Percentiles rank a stretch among this genome's conserved stretches.
Conservation (phyloP, 2,113 vertebrate species). For the Platysternon megacephalum region DNA sequence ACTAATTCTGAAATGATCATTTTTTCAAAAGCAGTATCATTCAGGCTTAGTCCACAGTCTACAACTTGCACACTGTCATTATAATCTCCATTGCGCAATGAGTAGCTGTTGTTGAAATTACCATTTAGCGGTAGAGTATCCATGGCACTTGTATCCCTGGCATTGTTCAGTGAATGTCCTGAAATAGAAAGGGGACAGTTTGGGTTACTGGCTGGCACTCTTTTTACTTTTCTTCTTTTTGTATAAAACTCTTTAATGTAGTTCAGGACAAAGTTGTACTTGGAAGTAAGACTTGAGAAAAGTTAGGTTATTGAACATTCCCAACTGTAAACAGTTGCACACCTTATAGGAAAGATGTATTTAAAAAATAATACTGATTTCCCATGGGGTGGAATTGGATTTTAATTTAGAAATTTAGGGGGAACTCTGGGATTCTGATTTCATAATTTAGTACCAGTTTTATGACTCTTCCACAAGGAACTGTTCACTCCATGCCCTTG, state of each 20-base stretch:
- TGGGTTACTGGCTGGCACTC: constrained; percentile 46
- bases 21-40: constrained; percentile 98
- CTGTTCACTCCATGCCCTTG: constrained; percentile 83
- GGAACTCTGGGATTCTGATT: constrained; percentile 48
- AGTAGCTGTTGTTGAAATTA: constrained; percentile 99
- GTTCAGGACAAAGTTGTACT: constrained; percentile 93
- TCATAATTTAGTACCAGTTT: constrained; percentile 74
- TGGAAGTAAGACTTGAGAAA: constrained; percentile 72
- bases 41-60: constrained; percentile 98
- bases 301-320: constrained; percentile 75
- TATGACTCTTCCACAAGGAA: constrained; percentile 74
- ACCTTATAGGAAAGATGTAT: constrained; percentile 74
- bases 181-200: constrained; percentile 79
- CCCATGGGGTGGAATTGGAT: constrained; percentile 49
- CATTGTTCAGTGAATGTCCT: constrained; percentile 99
- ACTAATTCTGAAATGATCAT: constrained; percentile 99
- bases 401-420: constrained; percentile 55
- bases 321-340: constrained; percentile 75
- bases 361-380: constrained; percentile 60
- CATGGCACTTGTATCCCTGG: constrained; percentile 99
- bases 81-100: constrained; percentile 95
- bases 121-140: constrained; percentile 99
- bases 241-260: constrained; percentile 89
- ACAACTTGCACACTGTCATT: constrained; percentile 92
- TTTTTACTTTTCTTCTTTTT: neutral